Evolutionary conservation across 2,888 invertebrate genomes (phyloP).

Genomic region (Drosophila buzzatii): DNA sequence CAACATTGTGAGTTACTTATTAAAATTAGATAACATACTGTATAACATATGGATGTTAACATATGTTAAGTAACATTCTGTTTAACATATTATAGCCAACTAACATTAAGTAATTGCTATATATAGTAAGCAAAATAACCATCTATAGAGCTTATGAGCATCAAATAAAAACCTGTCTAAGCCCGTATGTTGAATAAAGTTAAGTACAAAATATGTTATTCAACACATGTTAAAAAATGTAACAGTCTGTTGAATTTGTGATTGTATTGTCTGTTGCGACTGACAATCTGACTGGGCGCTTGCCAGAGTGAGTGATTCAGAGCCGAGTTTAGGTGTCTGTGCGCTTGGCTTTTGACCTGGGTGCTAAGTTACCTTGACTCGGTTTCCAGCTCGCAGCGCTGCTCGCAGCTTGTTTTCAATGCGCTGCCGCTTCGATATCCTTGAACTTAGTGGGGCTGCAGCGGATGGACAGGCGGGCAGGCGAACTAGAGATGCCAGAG

Average conservation of each 20-base stretch:
- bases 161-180: no score
- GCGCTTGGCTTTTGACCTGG: slow-evolving; percentile 48
- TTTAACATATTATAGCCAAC: no score
- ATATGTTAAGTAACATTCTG: background rate
- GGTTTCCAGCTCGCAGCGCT: slow-evolving; percentile 25
- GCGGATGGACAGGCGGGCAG: background rate
- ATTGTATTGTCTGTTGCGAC: slow-evolving; percentile 15
- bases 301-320: slow-evolving; percentile 23
- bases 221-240: no score
- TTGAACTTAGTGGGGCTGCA: slow-evolving; percentile 51
- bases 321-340: slow-evolving; percentile 23
- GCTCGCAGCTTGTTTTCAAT: slow-evolving; percentile 36
- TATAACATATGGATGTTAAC: background rate
- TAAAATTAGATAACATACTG: background rate
- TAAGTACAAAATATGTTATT: no score
- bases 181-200: no score
- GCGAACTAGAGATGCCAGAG: background rate
- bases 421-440: slow-evolving; percentile 56
- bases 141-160: no score
- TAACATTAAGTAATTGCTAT: no score
- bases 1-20: no score
- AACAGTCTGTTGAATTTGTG: no score
- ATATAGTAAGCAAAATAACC: no score
- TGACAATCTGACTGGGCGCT: slow-evolving; percentile 9
- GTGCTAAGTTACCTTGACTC: slow-evolving; percentile 49